phyloP scores from a whole-genome alignment of 2,797 vertebrate genomes.

The Pyrocephalus nanus region DNA sequence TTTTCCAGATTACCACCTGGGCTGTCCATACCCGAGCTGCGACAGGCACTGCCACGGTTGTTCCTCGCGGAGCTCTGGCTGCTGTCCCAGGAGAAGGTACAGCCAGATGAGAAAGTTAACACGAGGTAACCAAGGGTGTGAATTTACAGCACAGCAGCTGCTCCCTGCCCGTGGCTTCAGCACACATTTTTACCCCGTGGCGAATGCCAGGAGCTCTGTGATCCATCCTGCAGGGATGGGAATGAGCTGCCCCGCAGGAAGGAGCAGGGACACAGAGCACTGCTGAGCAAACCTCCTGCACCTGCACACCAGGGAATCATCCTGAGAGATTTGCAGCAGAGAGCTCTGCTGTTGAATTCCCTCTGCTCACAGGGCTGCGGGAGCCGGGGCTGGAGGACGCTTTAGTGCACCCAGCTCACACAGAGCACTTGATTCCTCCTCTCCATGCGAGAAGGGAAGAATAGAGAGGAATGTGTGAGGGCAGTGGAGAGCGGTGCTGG shows the following conservation, averaged over 20 bases:
- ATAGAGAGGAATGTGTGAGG: constrained; percentile 23
- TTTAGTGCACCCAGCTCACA: not conserved
- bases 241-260: rapidly evolving
- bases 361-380: not conserved
- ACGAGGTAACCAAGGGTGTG: not conserved
- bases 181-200: not conserved
- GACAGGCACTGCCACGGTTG: not conserved
- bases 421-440: not conserved
- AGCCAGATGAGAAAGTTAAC: not conserved
- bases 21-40: not conserved
- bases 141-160: not conserved
- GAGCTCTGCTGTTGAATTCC: not conserved
- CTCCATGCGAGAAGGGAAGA: not conserved
- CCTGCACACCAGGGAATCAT: not conserved
- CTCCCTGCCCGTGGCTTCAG: not conserved
- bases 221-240: not conserved
- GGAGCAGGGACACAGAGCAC: not conserved
- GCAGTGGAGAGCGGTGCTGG: not conserved
- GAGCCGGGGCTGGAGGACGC: not conserved
- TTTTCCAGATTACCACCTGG: not conserved
- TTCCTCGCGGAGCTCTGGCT: not conserved
- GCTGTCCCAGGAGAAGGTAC: not conserved
- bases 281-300: rapidly evolving
- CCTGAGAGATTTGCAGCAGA: not conserved
- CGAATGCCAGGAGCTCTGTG: not conserved